Evolutionary conservation across 2,888 invertebrate species (phyloP).

Genomic region (Penaeus monodon): DNA sequence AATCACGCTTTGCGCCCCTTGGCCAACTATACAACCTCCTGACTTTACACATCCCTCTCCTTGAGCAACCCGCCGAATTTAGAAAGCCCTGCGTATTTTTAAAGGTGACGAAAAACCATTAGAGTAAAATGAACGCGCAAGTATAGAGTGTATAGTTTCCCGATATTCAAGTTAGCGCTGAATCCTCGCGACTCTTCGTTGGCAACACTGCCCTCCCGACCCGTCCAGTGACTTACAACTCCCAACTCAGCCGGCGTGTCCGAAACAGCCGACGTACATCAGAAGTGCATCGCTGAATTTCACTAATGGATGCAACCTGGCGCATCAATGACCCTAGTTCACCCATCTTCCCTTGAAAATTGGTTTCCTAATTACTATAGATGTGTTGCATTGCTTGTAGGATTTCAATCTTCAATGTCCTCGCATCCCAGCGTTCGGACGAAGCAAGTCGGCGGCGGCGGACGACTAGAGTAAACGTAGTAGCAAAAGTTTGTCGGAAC

Average conservation of each 20-base stretch:
- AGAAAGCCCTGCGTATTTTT: too few species aligned
- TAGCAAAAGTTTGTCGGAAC: constrained; percentile 17
- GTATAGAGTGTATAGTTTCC: too few species aligned
- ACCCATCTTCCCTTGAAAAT: too few species aligned
- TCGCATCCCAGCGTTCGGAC: not conserved
- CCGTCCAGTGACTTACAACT: constrained; percentile 43
- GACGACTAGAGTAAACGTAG: constrained; percentile 34
- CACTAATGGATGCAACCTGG: too few species aligned
- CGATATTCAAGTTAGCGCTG: too few species aligned
- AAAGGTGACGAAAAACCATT: too few species aligned
- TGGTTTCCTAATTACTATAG: too few species aligned
- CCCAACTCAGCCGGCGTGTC: constrained; percentile 28
- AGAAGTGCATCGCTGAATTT: too few species aligned
- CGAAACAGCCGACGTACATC: not conserved
- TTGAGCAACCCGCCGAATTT: not conserved
- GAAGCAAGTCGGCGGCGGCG: not conserved
- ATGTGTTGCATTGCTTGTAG: too few species aligned
- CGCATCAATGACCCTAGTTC: too few species aligned
- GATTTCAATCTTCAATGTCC: not conserved
- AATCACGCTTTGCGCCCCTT: constrained; percentile 21
- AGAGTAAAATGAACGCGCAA: too few species aligned
- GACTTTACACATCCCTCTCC: not conserved
- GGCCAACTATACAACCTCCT: not conserved
- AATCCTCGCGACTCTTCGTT: not conserved
- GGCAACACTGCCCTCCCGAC: constrained; percentile 26